These are phyloP conservation scores for Tenthredo distinguenda DNA, from an alignment of 2,888 invertebrate genomes.

Conservation along the genomic window DNA sequence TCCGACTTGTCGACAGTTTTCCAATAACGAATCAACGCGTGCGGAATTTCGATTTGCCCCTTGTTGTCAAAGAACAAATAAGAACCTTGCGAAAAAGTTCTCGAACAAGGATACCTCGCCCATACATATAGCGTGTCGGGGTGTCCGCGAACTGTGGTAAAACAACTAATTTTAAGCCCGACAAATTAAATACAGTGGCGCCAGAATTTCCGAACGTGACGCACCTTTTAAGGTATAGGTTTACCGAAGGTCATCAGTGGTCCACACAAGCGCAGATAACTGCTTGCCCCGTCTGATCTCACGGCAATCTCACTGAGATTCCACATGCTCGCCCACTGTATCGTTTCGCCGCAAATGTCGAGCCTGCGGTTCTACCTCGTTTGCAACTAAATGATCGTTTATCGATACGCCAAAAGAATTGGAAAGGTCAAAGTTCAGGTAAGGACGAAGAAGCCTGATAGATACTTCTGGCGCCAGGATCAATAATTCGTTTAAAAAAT, in stretches of 20 bases:
- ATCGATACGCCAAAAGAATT: constrained; percentile 24
- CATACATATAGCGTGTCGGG: background rate
- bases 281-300: background rate
- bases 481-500: background rate
- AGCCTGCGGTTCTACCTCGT: background rate
- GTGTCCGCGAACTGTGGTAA: background rate
- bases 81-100: background rate
- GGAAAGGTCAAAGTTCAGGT: background rate
- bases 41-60: constrained; percentile 11
- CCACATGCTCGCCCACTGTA: constrained; percentile 37
- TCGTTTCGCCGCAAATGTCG: background rate
- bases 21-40: constrained; percentile 35
- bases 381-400: constrained; percentile 37
- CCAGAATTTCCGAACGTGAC: constrained; percentile 28
- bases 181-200: constrained; percentile 29
- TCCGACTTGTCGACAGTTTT: constrained; percentile 6
- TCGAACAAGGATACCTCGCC: background rate
- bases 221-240: constrained; percentile 37
- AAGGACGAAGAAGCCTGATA: background rate
- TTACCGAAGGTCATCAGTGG: constrained; percentile 23
- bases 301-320: constrained; percentile 25
- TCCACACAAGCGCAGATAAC: background rate
- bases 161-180: background rate
- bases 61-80: background rate
- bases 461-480: background rate